These are phyloP conservation scores for Dicranocentrus wangi DNA, from an alignment of 2,888 invertebrate genomes.

Conservation along the genomic window DNA sequence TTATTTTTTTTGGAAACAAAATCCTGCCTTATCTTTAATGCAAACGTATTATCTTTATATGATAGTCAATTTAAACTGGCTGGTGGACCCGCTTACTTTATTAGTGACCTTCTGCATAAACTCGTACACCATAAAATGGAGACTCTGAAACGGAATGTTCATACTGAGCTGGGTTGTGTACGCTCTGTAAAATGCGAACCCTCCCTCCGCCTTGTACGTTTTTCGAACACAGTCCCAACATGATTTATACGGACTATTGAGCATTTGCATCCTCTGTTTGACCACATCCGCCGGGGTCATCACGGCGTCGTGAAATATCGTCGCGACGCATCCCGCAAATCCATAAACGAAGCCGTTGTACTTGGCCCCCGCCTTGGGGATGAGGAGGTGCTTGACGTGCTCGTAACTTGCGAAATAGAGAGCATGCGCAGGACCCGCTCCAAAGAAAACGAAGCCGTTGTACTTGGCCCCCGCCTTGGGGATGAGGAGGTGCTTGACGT, in stretches of 20 bases:
- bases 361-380: too few species aligned
- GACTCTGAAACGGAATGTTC: constrained; percentile 98
- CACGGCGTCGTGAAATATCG: constrained; percentile 95
- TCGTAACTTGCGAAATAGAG: constrained; percentile 85
- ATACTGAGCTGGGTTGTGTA: constrained; percentile 95
- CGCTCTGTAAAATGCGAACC: constrained; percentile 91
- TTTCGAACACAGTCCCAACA: constrained; percentile 87
- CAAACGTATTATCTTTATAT: too few species aligned
- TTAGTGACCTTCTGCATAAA: constrained; percentile 77
- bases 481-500: constrained; percentile 86
- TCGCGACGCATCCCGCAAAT: constrained; percentile 90
- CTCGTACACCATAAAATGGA: constrained; percentile 95
- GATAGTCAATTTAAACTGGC: too few species aligned
- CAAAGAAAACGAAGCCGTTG: constrained; percentile 93
- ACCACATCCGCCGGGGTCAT: constrained; percentile 99
- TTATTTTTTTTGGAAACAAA: too few species aligned
- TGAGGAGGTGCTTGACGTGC: constrained; percentile 87
- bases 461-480: too few species aligned
- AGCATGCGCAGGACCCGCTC: constrained; percentile 99
- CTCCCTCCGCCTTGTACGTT: constrained; percentile 87
- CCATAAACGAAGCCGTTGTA: constrained; percentile 62
- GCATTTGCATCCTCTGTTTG: constrained; percentile 99
- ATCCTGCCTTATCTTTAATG: too few species aligned
- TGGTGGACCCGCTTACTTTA: constrained; percentile 59
- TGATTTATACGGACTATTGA: constrained; percentile 93